Evolutionary conservation across 2,797 vertebrate species (phyloP).

Genomic region (Toxotes lorentzi): DNA sequence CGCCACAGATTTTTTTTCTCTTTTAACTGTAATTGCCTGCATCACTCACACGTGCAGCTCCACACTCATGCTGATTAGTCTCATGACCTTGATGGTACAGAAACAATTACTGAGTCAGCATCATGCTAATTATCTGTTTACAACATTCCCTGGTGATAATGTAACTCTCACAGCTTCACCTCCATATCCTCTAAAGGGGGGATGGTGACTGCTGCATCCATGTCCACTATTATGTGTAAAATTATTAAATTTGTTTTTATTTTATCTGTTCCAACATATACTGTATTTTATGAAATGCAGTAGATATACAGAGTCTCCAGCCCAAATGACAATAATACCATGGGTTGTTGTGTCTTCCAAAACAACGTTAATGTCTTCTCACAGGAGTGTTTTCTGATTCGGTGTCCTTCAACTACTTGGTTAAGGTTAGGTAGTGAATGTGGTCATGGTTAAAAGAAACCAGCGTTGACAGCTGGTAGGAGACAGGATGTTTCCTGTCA

Average conservation of each 20-base stretch:
- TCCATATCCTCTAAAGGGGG: neutral
- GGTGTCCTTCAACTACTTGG: neutral
- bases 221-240: neutral
- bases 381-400: neutral
- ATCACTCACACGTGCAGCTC: neutral
- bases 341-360: neutral
- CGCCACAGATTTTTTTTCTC: neutral
- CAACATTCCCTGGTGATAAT: constrained; percentile 30
- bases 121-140: constrained; percentile 61
- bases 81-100: constrained; percentile 63
- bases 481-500: neutral
- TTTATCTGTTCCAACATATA: neutral
- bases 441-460: constrained; percentile 7
- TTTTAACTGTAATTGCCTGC: constrained; percentile 33
- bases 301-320: too few relatives aligned
- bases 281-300: neutral
- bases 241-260: neutral
- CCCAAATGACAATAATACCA: neutral
- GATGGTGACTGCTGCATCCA: neutral
- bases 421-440: neutral
- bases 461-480: neutral
- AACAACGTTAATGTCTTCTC: neutral
- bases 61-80: constrained; percentile 53
- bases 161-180: constrained; percentile 8
- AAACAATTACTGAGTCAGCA: constrained; percentile 68